phyloP scores from a whole-genome alignment of 1,140 invertebrate species.

The Proales similis region DNA sequence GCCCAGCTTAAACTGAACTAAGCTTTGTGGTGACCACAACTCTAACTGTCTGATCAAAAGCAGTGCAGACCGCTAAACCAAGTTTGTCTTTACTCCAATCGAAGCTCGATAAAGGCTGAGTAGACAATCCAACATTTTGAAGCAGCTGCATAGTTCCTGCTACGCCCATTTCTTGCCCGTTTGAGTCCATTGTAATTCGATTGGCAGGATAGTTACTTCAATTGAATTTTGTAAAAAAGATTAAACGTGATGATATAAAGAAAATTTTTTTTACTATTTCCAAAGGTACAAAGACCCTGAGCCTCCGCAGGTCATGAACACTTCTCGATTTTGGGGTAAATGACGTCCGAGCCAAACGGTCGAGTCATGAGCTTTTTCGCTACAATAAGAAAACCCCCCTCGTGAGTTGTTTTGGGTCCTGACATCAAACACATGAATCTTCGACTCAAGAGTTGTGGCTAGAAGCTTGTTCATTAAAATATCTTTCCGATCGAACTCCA shows the following conservation, averaged over 20 bases:
- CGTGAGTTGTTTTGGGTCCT: constrained; percentile 70
- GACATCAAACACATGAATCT: constrained; percentile 79
- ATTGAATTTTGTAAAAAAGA: constrained; percentile 44
- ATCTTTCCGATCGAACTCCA: constrained; percentile 87
- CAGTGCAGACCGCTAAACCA: constrained; percentile 75
- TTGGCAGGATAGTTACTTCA: constrained; percentile 75
- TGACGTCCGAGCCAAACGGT: constrained; percentile 79
- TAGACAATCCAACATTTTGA: constrained; percentile 70
- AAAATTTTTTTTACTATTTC: constrained; percentile 69
- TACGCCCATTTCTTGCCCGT: constrained; percentile 66
- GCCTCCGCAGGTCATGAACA: constrained; percentile 84
- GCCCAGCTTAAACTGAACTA: constrained; percentile 58
- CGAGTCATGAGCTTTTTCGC: constrained; percentile 72
- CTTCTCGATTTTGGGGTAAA: constrained; percentile 83
- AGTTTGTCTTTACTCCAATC: constrained; percentile 85
- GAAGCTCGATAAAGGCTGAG: constrained; percentile 79
- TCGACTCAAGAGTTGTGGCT: constrained; percentile 82
- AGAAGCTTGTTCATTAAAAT: constrained; percentile 91
- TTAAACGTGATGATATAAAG: no score
- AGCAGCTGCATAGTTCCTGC: constrained; percentile 66
- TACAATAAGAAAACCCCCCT: constrained; percentile 72
- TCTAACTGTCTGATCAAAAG: constrained; percentile 84
- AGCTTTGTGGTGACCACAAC: constrained; percentile 81
- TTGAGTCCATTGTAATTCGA: constrained; percentile 61
- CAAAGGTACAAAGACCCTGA: constrained; percentile 76